phyloP scores from a whole-genome alignment of 2,797 vertebrate genomes.

The Gobio occitaniae region DNA sequence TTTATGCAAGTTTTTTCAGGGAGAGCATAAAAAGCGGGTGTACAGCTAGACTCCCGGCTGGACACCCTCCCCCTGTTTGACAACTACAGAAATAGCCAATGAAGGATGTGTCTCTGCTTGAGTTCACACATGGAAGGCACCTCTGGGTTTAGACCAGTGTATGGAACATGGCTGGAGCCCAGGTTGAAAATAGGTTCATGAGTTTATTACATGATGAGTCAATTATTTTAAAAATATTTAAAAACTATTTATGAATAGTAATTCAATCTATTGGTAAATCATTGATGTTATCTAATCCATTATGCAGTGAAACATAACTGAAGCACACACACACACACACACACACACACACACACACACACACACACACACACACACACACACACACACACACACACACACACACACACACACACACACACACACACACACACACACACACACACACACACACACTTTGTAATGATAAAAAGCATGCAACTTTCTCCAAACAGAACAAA shows the following conservation, averaged over 20 bases:
- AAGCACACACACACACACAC: too few relatives aligned
- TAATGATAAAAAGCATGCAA: too few relatives aligned
- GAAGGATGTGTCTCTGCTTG: conserved; percentile 66
- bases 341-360: too few relatives aligned
- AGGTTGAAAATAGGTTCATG: not conserved
- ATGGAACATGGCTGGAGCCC: not conserved
- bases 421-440: too few relatives aligned
- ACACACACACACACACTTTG: too few relatives aligned
- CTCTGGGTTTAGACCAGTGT: conserved; percentile 14
- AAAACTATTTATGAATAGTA: not conserved
- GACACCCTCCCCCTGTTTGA: conserved; percentile 64
- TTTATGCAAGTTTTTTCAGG: conserved; percentile 85
- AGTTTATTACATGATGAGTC: conserved; percentile 13
- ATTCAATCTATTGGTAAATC: not conserved
- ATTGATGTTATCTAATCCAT: not conserved
- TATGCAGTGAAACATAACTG: too few relatives aligned
- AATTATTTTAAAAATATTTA: not conserved
- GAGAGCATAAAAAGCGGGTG: conserved; percentile 70
- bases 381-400: too few relatives aligned
- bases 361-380: too few relatives aligned
- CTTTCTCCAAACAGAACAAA: too few relatives aligned
- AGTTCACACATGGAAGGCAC: conserved; percentile 34
- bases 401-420: too few relatives aligned
- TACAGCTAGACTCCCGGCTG: not conserved
- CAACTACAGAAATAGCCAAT: conserved; percentile 75